Conservation (phyloP, 2,113 vertebrate species). For the Acrocephalus kingi region DNA sequence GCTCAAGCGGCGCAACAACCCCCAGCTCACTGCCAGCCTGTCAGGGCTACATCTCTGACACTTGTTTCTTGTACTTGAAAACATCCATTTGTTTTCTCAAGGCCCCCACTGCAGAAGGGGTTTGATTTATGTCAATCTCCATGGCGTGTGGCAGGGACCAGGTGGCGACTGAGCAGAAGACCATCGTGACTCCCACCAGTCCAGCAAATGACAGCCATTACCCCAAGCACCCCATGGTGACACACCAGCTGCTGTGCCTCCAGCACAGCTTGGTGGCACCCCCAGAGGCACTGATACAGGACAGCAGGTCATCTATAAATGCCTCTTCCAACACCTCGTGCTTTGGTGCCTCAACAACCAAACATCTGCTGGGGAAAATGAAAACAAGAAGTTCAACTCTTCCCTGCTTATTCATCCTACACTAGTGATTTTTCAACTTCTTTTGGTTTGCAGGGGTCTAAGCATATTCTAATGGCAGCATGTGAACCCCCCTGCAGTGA, state of each 20-base stretch:
- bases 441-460: not conserved
- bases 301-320: not conserved
- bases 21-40: not conserved
- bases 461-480: not conserved
- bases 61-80: not conserved
- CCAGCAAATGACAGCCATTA: not conserved
- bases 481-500: not conserved
- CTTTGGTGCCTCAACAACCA: not conserved
- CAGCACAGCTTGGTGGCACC: conserved; percentile 30
- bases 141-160: not conserved
- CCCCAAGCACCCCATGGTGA: not conserved
- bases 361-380: conserved; percentile 34
- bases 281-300: accelerated
- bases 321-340: not conserved
- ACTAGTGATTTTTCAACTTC: not conserved
- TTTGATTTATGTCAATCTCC: conserved; percentile 30
- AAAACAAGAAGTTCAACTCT: not conserved
- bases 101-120: not conserved
- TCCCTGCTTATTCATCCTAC: not conserved
- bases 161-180: conserved; percentile 36
- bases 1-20: not conserved
- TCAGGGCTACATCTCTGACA: not conserved
- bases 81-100: not conserved
- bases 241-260: not conserved
- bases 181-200: not conserved